Percentiles rank a stretch among this genome's conserved stretches.
Conservation (phyloP, 2,113 vertebrate genomes). For the Psammodynastes pulverulentus region DNA sequence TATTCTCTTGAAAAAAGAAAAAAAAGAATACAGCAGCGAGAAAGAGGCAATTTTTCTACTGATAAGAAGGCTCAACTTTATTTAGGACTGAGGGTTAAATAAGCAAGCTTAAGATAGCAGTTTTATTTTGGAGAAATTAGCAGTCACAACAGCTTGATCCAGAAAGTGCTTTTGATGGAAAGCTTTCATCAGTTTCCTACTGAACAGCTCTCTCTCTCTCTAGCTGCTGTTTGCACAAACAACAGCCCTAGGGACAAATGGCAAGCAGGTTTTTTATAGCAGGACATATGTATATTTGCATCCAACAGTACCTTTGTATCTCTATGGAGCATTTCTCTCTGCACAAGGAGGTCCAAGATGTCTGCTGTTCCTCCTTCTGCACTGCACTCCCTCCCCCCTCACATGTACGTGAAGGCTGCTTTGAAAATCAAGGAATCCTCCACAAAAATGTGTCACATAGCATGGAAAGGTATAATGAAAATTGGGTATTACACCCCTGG, state of each 20-base stretch:
- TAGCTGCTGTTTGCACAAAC: neutral
- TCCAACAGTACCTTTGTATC: neutral
- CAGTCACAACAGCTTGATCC: neutral
- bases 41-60: neutral
- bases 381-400: neutral
- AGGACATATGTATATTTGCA: neutral
- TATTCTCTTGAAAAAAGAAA: neutral
- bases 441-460: neutral
- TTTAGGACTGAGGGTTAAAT: neutral
- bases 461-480: neutral
- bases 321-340: neutral
- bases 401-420: neutral
- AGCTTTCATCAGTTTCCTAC: neutral
- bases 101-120: neutral
- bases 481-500: neutral
- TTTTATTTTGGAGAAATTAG: neutral
- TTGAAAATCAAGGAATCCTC: neutral
- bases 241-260: neutral
- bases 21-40: neutral
- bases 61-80: neutral
- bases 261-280: neutral
- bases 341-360: neutral
- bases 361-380: neutral
- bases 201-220: neutral
- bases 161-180: neutral